A percentile compares a stretch with the other conserved stretches of the same genome.
Evolutionary conservation across 1,140 invertebrate genomes (phyloP).

Genomic region (Dendrolimus punctatus): DNA sequence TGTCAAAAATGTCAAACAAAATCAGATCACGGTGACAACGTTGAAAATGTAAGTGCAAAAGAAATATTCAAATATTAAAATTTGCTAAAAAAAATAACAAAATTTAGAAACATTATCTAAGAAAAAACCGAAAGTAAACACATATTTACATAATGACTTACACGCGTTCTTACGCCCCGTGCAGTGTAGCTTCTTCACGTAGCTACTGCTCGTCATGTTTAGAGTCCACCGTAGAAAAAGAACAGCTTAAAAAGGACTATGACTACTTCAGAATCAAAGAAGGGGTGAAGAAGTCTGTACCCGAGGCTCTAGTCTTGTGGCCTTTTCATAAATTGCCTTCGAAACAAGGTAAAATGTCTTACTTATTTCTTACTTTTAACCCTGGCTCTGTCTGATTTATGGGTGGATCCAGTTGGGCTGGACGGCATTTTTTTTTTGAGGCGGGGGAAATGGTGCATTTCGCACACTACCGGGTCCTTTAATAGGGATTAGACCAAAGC

Average conservation of each 20-base stretch:
- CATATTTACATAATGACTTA: too few species aligned
- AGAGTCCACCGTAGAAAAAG: not conserved
- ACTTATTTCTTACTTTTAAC: too few species aligned
- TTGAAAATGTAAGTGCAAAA: constrained; percentile 1
- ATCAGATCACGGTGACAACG: not conserved
- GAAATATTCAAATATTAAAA: constrained; percentile 7
- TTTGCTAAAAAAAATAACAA: constrained; percentile 2
- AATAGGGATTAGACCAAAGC: too few species aligned
- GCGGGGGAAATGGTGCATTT: too few species aligned
- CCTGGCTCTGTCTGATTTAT: too few species aligned
- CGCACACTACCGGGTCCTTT: too few species aligned
- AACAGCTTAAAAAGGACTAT: constrained; percentile 3
- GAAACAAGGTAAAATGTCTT: constrained; percentile 12
- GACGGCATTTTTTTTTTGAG: too few species aligned
- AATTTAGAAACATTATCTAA: not conserved
- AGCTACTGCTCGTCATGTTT: not conserved
- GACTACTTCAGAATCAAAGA: constrained; percentile 24
- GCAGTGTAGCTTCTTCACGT: not conserved
- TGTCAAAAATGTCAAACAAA: constrained; percentile 3
- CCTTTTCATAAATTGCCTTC: constrained; percentile 35
- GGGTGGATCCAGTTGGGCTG: too few species aligned
- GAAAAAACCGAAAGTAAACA: not conserved
- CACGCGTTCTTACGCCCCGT: too few species aligned
- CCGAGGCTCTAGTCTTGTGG: constrained; percentile 37
- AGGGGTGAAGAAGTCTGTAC: constrained; percentile 23